Conservation (phyloP, 2,797 vertebrate genomes). For the Monodelphis domestica region DNA sequence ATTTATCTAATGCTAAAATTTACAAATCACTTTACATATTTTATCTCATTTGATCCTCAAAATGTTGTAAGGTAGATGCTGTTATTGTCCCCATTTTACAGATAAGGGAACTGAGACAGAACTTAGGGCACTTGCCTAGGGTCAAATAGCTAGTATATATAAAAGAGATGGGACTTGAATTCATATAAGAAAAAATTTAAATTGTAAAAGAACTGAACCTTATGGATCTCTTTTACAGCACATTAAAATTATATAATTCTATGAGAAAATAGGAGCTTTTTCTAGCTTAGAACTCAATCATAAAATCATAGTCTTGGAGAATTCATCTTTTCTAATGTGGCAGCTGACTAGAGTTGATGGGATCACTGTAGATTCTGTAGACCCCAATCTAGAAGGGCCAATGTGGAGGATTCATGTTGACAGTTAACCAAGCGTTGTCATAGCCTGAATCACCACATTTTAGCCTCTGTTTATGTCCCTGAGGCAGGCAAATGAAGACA, state of each 20-base stretch:
- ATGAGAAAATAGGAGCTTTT: conserved; percentile 23
- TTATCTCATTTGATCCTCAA: no score
- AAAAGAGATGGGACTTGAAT: neutral
- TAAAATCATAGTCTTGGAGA: conserved; percentile 7
- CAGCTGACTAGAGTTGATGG: neutral
- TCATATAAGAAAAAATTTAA: neutral
- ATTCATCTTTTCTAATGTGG: neutral
- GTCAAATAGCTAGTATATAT: neutral
- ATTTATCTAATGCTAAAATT: neutral
- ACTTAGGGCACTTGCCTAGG: neutral
- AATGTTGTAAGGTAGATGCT: neutral
- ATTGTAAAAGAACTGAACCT: no score
- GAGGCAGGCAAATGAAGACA: neutral
- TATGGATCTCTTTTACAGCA: no score
- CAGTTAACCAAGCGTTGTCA: conserved; percentile 59
- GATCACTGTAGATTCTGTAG: no score
- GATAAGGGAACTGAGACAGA: neutral
- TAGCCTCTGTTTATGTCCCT: neutral
- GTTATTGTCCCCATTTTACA: neutral
- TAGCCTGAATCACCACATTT: conserved; percentile 48
- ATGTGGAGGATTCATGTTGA: neutral
- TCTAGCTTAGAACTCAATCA: neutral
- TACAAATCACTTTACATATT: neutral
- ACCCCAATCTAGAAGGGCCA: no score
- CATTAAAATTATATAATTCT: neutral